These are phyloP conservation scores for Bombus picipes DNA, from an alignment of 1,140 invertebrate genomes.

Conservation along the genomic window DNA sequence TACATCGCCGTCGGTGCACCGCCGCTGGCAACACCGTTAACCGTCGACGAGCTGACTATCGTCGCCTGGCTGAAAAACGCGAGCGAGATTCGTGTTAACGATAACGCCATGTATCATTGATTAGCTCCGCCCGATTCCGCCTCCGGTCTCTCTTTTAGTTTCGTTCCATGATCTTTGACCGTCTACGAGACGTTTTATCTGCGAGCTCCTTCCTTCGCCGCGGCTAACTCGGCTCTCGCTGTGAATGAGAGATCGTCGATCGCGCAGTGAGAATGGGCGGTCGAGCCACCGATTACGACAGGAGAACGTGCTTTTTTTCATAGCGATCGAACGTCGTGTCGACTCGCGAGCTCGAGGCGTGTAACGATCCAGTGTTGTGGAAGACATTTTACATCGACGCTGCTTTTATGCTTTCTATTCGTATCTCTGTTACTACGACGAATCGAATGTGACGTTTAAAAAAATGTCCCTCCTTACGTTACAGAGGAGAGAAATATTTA, in stretches of 20 bases:
- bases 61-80: slow-evolving; percentile 79
- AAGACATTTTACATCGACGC: no score
- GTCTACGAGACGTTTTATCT: slow-evolving; percentile 56
- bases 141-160: slow-evolving; percentile 36
- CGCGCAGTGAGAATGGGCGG: neutral
- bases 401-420: no score
- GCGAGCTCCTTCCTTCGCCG: slow-evolving; percentile 2
- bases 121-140: slow-evolving; percentile 51
- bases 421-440: no score
- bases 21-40: slow-evolving; percentile 83
- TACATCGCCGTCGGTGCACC: slow-evolving; percentile 86
- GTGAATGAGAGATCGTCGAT: slow-evolving; percentile 41
- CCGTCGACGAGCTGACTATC: slow-evolving; percentile 82
- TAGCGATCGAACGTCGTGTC: neutral
- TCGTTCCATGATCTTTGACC: slow-evolving; percentile 71
- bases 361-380: no score
- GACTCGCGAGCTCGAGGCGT: no score
- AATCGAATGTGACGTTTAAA: no score
- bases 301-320: neutral
- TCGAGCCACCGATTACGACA: slow-evolving; percentile 5
- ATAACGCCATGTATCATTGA: slow-evolving; percentile 44
- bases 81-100: slow-evolving; percentile 62
- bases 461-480: no score
- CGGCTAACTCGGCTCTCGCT: neutral
- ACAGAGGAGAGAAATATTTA: no score